Evolutionary conservation across 2,888 invertebrate genomes (phyloP).

Genomic region (Kuschelorhynchus macadamiae): DNA sequence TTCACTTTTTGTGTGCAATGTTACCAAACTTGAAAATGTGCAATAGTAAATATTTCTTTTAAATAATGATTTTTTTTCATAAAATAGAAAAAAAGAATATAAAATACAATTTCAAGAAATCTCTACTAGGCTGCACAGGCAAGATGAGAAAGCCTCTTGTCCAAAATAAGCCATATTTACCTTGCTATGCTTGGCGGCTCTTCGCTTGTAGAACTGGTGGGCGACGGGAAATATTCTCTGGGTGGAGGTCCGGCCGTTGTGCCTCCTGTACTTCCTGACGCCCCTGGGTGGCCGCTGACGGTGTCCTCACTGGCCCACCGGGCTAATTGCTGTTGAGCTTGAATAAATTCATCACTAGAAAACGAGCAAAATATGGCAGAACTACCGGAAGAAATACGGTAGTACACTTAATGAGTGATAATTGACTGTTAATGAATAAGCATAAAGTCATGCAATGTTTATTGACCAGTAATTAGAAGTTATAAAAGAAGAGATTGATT

Average conservation of each 20-base stretch:
- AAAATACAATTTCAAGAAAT: too few species aligned
- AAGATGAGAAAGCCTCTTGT: too few species aligned
- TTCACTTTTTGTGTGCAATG: too few species aligned
- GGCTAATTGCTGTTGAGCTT: slow-evolving; percentile 97
- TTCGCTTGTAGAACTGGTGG: slow-evolving; percentile 70
- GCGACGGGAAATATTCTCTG: slow-evolving; percentile 74
- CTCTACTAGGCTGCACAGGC: too few species aligned
- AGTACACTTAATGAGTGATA: slow-evolving; percentile 35
- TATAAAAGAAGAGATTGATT: neutral
- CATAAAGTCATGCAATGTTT: neutral
- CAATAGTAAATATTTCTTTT: too few species aligned
- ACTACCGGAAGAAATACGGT: slow-evolving; percentile 47
- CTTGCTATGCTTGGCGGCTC: slow-evolving; percentile 73
- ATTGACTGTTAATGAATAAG: neutral
- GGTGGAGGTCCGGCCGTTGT: slow-evolving; percentile 69
- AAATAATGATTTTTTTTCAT: too few species aligned
- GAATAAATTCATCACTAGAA: slow-evolving; percentile 98
- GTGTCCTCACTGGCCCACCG: slow-evolving; percentile 93
- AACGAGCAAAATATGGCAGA: slow-evolving; percentile 44
- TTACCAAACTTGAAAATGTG: too few species aligned
- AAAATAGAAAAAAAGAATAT: too few species aligned
- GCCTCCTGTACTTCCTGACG: slow-evolving; percentile 55
- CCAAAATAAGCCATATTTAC: too few species aligned
- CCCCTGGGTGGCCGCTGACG: slow-evolving; percentile 69
- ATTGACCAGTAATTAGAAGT: neutral